phyloP scores from a whole-genome alignment of 2,888 invertebrate species.

The Drosophila algonquin region DNA sequence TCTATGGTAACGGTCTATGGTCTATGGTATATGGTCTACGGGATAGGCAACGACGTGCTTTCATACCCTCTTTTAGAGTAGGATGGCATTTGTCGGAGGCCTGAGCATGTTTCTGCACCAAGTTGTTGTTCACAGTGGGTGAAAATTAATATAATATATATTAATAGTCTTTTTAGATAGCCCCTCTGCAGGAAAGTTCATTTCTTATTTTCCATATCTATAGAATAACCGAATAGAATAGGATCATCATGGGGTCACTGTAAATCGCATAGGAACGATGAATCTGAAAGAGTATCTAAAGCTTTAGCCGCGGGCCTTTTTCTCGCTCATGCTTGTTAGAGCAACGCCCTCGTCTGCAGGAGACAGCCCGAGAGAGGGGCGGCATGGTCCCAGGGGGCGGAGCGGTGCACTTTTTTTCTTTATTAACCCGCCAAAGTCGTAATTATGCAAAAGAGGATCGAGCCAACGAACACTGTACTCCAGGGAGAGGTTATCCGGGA shows the following conservation, averaged over 20 bases:
- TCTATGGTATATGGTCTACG: conserved; percentile 4
- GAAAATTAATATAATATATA: no score
- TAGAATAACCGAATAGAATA: no score
- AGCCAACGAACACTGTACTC: conserved; percentile 10
- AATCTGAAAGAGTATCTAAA: neutral
- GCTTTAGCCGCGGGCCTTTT: neutral
- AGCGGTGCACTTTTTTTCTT: conserved; percentile 63
- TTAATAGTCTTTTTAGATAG: no score
- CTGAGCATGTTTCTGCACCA: no score
- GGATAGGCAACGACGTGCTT: conserved; percentile 51
- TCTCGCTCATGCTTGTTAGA: conserved; percentile 31
- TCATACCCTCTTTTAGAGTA: neutral
- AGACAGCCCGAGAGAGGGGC: neutral
- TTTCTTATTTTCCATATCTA: no score
- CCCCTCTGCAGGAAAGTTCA: no score
- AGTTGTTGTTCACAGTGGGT: no score
- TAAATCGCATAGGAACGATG: neutral
- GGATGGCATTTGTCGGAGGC: no score
- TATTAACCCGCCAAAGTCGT: conserved; percentile 67
- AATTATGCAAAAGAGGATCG: conserved; percentile 69
- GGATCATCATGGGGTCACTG: no score
- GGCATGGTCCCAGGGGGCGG: conserved; percentile 5
- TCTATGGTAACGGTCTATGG: conserved; percentile 10
- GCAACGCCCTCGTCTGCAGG: conserved; percentile 28
- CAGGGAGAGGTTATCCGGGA: neutral